Evolutionary conservation across 2,888 invertebrate genomes (phyloP).

Genomic region (Deilephila porcellus): DNA sequence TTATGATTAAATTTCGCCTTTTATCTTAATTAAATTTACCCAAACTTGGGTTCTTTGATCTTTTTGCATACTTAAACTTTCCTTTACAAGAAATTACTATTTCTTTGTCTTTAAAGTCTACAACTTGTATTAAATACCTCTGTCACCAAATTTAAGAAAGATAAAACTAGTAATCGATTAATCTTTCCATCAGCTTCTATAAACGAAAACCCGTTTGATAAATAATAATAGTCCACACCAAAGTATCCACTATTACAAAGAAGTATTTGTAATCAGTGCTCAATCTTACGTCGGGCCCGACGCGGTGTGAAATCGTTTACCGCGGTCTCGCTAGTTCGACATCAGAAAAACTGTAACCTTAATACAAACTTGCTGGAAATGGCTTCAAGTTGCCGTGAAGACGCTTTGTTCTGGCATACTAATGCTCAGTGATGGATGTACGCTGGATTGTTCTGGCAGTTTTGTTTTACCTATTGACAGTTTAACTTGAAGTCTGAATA

Average conservation of each 20-base stretch:
- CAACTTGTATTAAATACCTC: no score
- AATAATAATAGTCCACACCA: background rate
- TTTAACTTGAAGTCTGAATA: no score
- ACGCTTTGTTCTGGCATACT: background rate
- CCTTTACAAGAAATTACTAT: no score
- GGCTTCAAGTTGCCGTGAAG: slow-evolving; percentile 17
- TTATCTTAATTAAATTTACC: no score
- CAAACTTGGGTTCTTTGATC: no score
- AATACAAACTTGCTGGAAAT: slow-evolving; percentile 41
- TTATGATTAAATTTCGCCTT: background rate
- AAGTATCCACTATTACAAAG: background rate
- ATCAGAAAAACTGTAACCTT: slow-evolving; percentile 37
- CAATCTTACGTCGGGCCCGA: slow-evolving; percentile 39
- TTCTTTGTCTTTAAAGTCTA: no score
- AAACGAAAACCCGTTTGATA: background rate
- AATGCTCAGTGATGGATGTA: background rate
- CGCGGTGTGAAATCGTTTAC: slow-evolving; percentile 50
- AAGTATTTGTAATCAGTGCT: slow-evolving; percentile 41
- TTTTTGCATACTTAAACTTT: no score
- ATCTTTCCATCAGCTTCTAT: no score
- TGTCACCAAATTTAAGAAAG: no score
- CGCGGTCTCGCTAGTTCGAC: slow-evolving; percentile 40
- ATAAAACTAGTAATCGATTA: no score
- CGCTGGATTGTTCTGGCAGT: background rate
- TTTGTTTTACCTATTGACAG: no score